Percentiles rank a stretch among this genome's conserved stretches.
Evolutionary conservation across 2,888 invertebrate genomes (phyloP).

Genomic region (Agrilus cyanescens): DNA sequence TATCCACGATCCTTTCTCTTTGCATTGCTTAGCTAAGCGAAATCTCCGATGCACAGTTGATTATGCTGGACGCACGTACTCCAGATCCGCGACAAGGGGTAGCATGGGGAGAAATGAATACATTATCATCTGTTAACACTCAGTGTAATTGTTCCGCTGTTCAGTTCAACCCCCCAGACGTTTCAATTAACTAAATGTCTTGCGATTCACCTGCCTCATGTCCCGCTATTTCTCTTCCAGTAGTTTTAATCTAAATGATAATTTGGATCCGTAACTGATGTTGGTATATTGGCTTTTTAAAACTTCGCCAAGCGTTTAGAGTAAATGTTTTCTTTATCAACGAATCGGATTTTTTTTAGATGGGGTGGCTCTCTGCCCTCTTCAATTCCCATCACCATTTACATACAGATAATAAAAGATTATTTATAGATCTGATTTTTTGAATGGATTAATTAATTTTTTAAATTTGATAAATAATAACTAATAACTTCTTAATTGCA

Average conservation of each 20-base stretch:
- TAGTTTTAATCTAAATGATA: slow-evolving; percentile 31
- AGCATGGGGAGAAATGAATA: slow-evolving; percentile 32
- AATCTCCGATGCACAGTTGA: slow-evolving; percentile 2
- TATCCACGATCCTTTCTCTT: no score
- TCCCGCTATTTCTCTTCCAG: slow-evolving; percentile 29
- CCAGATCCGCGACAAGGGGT: slow-evolving; percentile 13
- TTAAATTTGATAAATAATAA: no score
- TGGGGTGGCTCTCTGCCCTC: no score
- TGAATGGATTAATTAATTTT: no score
- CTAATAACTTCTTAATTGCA: no score
- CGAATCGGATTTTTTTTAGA: no score
- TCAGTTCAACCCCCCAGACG: slow-evolving; percentile 32
- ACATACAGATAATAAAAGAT: no score
- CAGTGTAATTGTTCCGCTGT: slow-evolving; percentile 37
- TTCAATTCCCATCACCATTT: no score
- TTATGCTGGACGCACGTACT: slow-evolving; percentile 8
- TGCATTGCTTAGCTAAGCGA: background rate
- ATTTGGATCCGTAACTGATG: slow-evolving; percentile 16
- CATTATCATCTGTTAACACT: slow-evolving; percentile 40
- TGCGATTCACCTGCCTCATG: slow-evolving; percentile 32
- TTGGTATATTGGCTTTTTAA: no score
- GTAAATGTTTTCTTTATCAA: no score
- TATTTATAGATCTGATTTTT: no score
- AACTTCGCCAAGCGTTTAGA: no score
- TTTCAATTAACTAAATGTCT: slow-evolving; percentile 42